Base-by-base conservation (phyloP, 2,888 invertebrate species). In the Himalopsyche anomala region DNA sequence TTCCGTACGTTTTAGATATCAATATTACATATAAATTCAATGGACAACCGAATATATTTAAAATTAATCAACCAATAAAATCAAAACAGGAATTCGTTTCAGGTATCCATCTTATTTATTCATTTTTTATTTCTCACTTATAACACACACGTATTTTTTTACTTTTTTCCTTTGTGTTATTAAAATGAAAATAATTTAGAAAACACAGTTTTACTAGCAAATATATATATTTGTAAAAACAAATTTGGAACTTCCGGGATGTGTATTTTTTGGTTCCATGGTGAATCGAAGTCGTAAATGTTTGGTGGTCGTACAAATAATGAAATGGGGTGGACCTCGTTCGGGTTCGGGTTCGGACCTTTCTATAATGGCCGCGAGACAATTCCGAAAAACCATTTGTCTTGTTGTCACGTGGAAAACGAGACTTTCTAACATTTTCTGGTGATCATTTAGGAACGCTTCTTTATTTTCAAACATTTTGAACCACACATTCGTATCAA, bases 351-450 rank as follows among this genome's bases (percentile, higher is more conserved):
- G 74, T 74, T 74, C 74, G 74, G 74, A 74, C 74, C 85, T 84
- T 51, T 42, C 85, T 79, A 85, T 83, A 85, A 85, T 85, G 85
- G 85, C 51, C 82, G 85, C 83, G 83, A 80, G 80, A 69, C 80
- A 45, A 55, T 74, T 85, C 83, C 42, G 36, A 17, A 45, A 80
- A 45, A 55, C 85, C 85, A 85, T 85, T 85, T 85, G 85, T 85
- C 85, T 85, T 85, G 82, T 82, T 85, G 85, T 85, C 85, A 83
- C 82, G 38, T 74, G 74, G 74, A 15, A 74, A 74, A 36, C 38
- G 74, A 36, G 12, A 74, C 74, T 74, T 74, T 36, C 74, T 74
- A 74, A 74, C 74, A 36, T 74, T 74, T 74, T 36, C 74, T 12
- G 2, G 74, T 12, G 74, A 74, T 38, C 74, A 74, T 74, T 74